phyloP scores from a whole-genome alignment of 2,113 vertebrate genomes.

The Sula dactylatra region DNA sequence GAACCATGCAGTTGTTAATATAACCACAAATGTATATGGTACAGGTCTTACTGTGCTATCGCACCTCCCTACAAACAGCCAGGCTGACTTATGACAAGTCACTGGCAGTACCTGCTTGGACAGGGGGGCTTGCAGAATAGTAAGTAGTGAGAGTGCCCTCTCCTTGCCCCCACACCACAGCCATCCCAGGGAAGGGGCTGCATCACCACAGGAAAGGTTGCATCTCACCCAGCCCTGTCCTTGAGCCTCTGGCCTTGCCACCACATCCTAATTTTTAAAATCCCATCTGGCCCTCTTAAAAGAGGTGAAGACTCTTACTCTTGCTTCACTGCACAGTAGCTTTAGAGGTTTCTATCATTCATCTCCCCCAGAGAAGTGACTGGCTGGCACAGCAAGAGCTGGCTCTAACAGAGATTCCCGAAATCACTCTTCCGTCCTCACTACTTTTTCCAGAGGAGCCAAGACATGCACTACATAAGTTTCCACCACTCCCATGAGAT shows the following conservation, averaged over 20 bases:
- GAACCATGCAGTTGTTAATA: neutral
- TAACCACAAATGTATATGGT: rapidly evolving
- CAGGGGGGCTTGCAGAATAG: too few species aligned
- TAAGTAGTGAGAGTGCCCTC: neutral
- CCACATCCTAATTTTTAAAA: neutral
- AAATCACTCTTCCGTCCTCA: neutral
- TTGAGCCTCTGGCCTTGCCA: neutral
- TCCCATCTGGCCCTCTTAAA: neutral
- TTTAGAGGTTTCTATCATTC: neutral
- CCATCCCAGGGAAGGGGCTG: neutral
- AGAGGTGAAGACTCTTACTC: neutral
- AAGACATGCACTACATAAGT: neutral
- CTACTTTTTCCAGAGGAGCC: neutral
- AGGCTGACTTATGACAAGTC: too few species aligned
- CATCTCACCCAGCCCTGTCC: neutral
- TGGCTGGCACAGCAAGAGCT: neutral
- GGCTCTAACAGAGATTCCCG: neutral
- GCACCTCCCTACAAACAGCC: neutral
- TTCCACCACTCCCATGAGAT: neutral
- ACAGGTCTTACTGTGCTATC: neutral
- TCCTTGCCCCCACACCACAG: rapidly evolving
- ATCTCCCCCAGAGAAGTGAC: neutral
- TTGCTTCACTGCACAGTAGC: neutral
- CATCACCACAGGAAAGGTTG: neutral
- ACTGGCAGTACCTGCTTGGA: neutral